Conservation (phyloP, 2,888 invertebrate species). For the Uropetala carovei region DNA sequence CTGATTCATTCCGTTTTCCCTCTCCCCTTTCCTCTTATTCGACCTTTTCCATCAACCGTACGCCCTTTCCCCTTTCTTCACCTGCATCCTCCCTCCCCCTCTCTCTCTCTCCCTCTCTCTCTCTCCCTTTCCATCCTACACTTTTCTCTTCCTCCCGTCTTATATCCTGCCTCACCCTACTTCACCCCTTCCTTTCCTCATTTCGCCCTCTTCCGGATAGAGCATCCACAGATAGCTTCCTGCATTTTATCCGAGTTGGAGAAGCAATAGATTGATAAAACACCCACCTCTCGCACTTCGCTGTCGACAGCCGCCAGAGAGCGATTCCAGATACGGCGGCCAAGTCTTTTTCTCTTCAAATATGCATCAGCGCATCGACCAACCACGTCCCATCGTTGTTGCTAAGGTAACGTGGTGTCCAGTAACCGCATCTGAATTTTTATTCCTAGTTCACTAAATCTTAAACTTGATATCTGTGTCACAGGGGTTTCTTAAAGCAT, state of each 20-base stretch:
- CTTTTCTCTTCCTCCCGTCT: background rate
- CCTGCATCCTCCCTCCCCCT: background rate
- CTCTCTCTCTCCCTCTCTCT: background rate
- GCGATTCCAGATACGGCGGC: background rate
- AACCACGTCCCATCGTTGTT: background rate
- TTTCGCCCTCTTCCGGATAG: conserved; percentile 12
- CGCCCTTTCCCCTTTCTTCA: too few relatives aligned
- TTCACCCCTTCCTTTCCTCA: background rate
- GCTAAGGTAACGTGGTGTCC: too few relatives aligned
- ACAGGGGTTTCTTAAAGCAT: too few relatives aligned
- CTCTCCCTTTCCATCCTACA: background rate
- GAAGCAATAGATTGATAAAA: background rate
- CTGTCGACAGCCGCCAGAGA: too few relatives aligned
- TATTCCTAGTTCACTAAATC: too few relatives aligned
- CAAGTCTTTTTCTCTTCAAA: background rate
- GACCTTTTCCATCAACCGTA: background rate
- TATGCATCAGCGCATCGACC: background rate
- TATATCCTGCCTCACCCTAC: background rate
- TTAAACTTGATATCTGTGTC: too few relatives aligned
- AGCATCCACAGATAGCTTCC: background rate
- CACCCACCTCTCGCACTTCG: background rate
- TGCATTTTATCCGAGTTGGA: background rate
- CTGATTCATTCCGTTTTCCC: background rate
- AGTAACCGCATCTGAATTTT: too few relatives aligned
- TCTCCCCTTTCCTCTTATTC: background rate